phyloP scores from a whole-genome alignment of 1,140 invertebrate species.

The Rhopalosiphum maidis region DNA sequence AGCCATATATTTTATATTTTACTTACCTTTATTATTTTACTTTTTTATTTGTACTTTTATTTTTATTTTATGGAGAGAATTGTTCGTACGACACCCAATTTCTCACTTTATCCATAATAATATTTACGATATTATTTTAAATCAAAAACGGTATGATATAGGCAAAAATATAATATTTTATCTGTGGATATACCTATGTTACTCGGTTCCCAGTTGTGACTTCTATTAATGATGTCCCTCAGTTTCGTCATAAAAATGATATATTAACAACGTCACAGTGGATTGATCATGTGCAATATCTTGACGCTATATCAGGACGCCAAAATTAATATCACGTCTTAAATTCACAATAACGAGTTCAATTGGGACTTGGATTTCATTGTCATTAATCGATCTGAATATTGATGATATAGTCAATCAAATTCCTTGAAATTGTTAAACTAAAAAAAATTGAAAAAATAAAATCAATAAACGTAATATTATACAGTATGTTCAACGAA shows the following conservation, averaged over 20 bases:
- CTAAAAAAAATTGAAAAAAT: not conserved
- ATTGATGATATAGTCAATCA: not conserved
- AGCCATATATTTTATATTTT: not conserved
- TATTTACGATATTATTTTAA: not conserved
- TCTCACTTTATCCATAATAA: not conserved
- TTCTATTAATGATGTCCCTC: not conserved
- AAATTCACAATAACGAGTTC: not conserved
- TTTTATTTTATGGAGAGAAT: not conserved
- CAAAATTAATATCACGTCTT: not conserved
- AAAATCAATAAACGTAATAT: not conserved
- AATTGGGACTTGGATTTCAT: not conserved
- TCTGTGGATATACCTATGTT: not conserved
- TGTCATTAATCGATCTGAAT: not conserved
- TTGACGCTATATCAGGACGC: not conserved
- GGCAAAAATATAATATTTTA: not conserved
- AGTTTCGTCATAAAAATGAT: not conserved
- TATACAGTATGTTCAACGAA: no score
- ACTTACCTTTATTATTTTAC: no score
- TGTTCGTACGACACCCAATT: not conserved
- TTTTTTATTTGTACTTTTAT: no score
- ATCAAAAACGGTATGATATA: not conserved
- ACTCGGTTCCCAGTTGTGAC: not conserved
- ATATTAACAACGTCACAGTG: not conserved
- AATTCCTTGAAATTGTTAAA: not conserved
- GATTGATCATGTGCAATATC: not conserved